Base-by-base conservation (phyloP, 2,888 invertebrate species). In the Apodemia hepburni region DNA sequence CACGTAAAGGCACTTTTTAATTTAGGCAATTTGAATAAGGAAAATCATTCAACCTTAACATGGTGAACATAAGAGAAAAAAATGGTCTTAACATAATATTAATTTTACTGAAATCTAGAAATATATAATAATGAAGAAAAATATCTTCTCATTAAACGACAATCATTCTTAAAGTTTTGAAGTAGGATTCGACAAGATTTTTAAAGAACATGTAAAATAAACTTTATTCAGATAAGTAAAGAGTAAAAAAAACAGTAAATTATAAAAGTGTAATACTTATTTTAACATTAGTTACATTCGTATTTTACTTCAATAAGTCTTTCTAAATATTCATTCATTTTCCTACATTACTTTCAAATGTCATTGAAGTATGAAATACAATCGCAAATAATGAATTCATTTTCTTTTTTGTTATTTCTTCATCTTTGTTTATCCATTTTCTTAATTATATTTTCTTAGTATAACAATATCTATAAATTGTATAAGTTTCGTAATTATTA, bases 381-480 rank as follows among this genome's bases (percentile, higher is more conserved):
- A 86, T 89, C 85, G 87, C 87, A 84, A 85, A 84, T 86, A 86
- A 88, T 85, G 91, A 86, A 86, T 79, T 82, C 83, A 82, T 85
- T 75, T 80, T 88, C 84, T 85, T 83, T 42, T 82, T 82, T 76
- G 82, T 80, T 80, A 81, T 87, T 86, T 88, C 88, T 82, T 85
- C 86, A 84, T 85, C 85, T 89, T 89, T 88, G 87, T 91, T 90
- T 88, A 90, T 87, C 87, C 80, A 87, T 86, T 90, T 89, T 84
- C 87, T 91, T 91, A 89, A 88, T 91, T 89, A 90, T 88, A 89
- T 89, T 87, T 89, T 90, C 90, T 91, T 91, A 91, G 87, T 91
- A 91, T 91, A 90, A 87, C 90, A 91, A 90, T 91, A 91, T 90
- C 91, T 91, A 91, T 91, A 91, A 91, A 91, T 84, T 91, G 91